Percentiles rank a stretch among this genome's conserved stretches.
Conservation (phyloP, 2,888 invertebrate genomes). For the Girardia tigrina region DNA sequence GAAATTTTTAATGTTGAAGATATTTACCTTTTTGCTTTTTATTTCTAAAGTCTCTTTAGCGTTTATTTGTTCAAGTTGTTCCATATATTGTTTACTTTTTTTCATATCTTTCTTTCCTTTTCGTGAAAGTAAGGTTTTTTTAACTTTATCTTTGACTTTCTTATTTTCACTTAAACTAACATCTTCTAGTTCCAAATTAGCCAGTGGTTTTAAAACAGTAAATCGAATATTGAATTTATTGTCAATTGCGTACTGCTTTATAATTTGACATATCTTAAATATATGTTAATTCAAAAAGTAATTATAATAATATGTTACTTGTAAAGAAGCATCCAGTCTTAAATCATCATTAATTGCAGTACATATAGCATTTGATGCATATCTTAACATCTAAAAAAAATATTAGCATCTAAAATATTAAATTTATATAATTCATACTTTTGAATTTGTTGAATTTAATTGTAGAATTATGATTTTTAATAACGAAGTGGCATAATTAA, state of each 20-base stretch:
- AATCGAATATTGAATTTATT: neutral
- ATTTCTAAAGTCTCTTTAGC: neutral
- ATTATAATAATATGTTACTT: neutral
- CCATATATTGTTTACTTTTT: neutral
- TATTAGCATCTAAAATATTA: neutral
- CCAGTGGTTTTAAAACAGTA: neutral
- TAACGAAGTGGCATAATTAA: neutral
- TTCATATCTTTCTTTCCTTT: neutral
- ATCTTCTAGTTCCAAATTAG: neutral
- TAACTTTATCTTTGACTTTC: neutral
- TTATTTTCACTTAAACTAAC: neutral
- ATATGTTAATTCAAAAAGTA: neutral
- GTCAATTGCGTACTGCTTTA: neutral
- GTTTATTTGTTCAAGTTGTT: neutral
- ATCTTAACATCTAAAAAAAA: neutral
- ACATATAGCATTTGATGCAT: neutral
- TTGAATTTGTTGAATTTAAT: neutral
- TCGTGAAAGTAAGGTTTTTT: neutral
- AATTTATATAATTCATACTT: neutral
- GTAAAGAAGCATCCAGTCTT: neutral
- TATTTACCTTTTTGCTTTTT: neutral
- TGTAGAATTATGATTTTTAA: neutral
- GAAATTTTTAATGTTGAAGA: neutral
- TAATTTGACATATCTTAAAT: neutral
- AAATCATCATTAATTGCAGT: neutral